phyloP scores from a whole-genome alignment of 1,140 invertebrate genomes.

The Caenorhabditis remanei region DNA sequence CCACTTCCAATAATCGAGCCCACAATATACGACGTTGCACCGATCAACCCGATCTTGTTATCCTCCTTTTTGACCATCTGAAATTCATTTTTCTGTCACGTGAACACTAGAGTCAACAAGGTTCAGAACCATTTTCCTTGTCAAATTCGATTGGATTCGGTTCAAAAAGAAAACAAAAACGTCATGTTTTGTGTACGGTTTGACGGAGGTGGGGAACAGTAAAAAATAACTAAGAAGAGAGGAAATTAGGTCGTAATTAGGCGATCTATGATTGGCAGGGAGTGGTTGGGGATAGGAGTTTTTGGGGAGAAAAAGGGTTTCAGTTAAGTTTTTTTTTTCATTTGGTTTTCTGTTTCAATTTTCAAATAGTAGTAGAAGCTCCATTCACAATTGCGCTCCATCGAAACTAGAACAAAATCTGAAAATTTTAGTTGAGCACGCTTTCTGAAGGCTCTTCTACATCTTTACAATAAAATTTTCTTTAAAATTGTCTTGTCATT shows the following conservation, averaged over 20 bases:
- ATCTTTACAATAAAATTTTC: no score
- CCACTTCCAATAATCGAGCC: constrained; percentile 56
- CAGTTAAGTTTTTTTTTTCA: background rate
- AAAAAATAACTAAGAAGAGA: background rate
- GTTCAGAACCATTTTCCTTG: background rate
- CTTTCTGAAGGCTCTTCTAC: no score
- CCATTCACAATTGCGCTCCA: no score
- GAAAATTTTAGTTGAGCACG: no score
- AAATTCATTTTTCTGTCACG: background rate
- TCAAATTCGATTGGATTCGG: background rate
- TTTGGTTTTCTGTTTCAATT: no score
- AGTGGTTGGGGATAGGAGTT: no score
- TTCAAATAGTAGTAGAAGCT: no score
- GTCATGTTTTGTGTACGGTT: background rate
- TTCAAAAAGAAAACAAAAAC: constrained; percentile 8
- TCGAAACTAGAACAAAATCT: no score
- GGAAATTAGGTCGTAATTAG: no score
- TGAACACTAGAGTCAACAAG: background rate
- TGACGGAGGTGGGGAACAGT: background rate
- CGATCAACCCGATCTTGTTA: constrained; percentile 51
- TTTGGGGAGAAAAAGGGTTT: no score
- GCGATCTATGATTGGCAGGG: no score
- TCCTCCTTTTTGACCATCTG: constrained; percentile 45
- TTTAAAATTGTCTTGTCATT: no score
- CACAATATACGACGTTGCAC: constrained; percentile 51